Evolutionary conservation across 2,113 vertebrate genomes (phyloP).

Genomic region (Platycercus adscitus): DNA sequence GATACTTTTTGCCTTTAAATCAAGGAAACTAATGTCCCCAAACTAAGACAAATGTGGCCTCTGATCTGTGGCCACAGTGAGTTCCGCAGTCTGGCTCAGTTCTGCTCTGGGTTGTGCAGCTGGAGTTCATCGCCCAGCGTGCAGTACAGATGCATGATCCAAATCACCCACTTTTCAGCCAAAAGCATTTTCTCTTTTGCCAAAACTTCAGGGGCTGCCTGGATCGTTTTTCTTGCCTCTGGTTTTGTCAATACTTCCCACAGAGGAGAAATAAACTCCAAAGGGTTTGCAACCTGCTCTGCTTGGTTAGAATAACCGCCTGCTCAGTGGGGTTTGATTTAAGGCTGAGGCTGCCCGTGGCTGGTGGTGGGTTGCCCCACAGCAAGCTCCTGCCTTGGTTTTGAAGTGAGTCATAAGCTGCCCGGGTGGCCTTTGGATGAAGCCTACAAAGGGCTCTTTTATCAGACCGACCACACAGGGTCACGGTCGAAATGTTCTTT

Average conservation of each 20-base stretch:
- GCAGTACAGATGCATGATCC: not conserved
- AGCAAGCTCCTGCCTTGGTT: not conserved
- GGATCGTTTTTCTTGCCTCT: not conserved
- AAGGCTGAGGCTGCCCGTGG: not conserved
- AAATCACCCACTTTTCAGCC: not conserved
- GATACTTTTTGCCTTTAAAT: not conserved
- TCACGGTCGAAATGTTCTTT: rapidly evolving
- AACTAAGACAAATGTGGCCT: not conserved
- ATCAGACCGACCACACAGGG: not conserved
- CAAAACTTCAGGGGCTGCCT: not conserved
- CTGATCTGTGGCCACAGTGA: not conserved
- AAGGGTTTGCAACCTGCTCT: not conserved
- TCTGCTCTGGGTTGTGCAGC: not conserved
- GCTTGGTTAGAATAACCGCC: rapidly evolving
- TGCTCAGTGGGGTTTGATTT: not conserved
- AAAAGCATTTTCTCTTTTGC: not conserved
- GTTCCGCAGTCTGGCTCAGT: not conserved
- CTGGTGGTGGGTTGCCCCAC: not conserved
- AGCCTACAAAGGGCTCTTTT: not conserved
- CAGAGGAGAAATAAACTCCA: not conserved
- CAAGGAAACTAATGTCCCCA: not conserved
- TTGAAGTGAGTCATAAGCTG: not conserved
- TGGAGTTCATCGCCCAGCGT: not conserved
- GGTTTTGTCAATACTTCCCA: not conserved
- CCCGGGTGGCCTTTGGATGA: not conserved